Evolutionary conservation across 2,113 vertebrate genomes (phyloP).

Genomic region (Chaetodon trifascialis): DNA sequence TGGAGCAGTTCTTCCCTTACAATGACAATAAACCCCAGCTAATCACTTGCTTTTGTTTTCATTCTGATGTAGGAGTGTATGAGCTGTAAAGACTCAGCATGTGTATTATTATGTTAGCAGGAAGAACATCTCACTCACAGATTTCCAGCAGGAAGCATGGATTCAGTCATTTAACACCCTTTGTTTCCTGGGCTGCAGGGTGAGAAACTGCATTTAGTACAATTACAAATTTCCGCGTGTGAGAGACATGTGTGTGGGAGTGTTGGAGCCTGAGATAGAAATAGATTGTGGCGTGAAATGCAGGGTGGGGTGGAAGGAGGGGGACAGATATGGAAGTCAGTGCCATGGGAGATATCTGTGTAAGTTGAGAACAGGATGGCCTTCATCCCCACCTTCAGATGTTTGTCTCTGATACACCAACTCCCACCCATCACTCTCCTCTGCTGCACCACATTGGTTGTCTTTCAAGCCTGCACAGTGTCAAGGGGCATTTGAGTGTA

Average conservation of each 20-base stretch:
- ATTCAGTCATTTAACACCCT: slow-evolving; percentile 78
- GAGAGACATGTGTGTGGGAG: background rate
- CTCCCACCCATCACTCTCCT: slow-evolving; percentile 60
- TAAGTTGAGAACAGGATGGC: slow-evolving; percentile 50
- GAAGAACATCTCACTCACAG: slow-evolving; percentile 72
- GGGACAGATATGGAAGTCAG: slow-evolving; percentile 32
- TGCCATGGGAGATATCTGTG: slow-evolving; percentile 11
- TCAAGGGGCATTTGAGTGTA: slow-evolving; percentile 45
- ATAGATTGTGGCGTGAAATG: slow-evolving; percentile 7
- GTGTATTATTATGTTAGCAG: slow-evolving; percentile 2
- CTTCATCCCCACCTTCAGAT: slow-evolving; percentile 62
- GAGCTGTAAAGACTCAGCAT: background rate
- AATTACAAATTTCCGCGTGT: slow-evolving; percentile 3
- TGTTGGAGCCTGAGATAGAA: background rate
- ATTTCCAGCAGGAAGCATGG: slow-evolving; percentile 76
- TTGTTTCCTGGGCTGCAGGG: slow-evolving; percentile 69
- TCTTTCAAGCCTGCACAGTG: slow-evolving; percentile 21
- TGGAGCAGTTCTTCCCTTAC: too few relatives aligned
- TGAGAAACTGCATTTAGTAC: slow-evolving; percentile 61
- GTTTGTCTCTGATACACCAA: slow-evolving; percentile 46
- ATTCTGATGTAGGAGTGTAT: background rate
- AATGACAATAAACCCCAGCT: background rate
- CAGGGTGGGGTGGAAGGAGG: background rate
- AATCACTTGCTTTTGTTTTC: slow-evolving; percentile 9
- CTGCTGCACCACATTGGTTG: slow-evolving; percentile 60